phyloP scores from a whole-genome alignment of 2,888 invertebrate genomes.

The Eilema griseolum region DNA sequence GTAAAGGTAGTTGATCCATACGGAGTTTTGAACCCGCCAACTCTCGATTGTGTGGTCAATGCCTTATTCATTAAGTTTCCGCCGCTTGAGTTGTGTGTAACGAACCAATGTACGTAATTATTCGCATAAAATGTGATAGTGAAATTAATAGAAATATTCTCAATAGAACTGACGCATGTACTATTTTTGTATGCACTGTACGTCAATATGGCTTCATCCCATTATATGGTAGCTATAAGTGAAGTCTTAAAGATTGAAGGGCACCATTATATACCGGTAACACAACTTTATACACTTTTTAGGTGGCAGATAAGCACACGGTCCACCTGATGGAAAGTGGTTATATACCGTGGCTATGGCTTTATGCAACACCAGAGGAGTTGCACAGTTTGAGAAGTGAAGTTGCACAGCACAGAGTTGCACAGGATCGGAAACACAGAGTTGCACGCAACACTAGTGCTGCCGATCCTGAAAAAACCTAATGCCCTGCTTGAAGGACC shows the following conservation, averaged over 20 bases:
- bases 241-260: neutral
- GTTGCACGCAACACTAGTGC: too few relatives aligned
- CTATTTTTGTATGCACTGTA: neutral
- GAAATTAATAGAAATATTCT: slow-evolving; percentile 2
- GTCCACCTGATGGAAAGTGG: too few relatives aligned
- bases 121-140: neutral
- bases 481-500: too few relatives aligned
- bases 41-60: slow-evolving; percentile 6
- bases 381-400: too few relatives aligned
- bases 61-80: slow-evolving; percentile 5
- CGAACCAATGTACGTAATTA: slow-evolving; percentile 1
- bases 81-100: neutral
- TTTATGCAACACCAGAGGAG: too few relatives aligned
- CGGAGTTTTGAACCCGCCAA: neutral
- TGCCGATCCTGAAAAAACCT: too few relatives aligned
- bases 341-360: too few relatives aligned
- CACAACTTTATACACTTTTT: too few relatives aligned
- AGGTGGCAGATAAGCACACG: too few relatives aligned
- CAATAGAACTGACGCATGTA: neutral
- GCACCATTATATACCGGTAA: neutral
- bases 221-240: neutral
- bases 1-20: neutral
- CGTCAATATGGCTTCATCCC: neutral
- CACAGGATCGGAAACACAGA: too few relatives aligned
- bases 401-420: too few relatives aligned